Base-by-base conservation (phyloP, 2,113 vertebrate species). In the Larimichthys crocea region DNA sequence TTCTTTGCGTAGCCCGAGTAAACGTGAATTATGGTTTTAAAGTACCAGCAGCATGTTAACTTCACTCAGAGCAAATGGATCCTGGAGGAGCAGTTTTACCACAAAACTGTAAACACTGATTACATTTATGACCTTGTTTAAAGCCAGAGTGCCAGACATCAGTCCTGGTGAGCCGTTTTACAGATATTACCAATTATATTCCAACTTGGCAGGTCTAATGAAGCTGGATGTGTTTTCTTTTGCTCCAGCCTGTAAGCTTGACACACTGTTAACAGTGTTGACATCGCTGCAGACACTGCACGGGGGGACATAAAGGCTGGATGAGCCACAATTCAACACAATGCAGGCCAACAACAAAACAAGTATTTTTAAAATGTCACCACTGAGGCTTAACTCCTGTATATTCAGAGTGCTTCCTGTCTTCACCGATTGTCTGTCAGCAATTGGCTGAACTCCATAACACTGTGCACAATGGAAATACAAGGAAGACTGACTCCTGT, bases 51-150 rank as follows among this genome's bases (percentile, higher is more conserved):
- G 77, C 84, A 80, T 70, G 87, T 82, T 91, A 73, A 89, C 77
- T 86, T 82, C 71, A 76, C 80, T 87, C 76, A 68, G 66, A 35
- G 83, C 60, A 85, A 90, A 91, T 89, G 79, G 80, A 88, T 88
- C 90, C 89, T 87, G 29, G 59, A 92, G 86, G 91, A 87, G 78
- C 78, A 64, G 57, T 92, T 91, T 83, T 48, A 69, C 63, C 82
- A 74, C 70, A 70, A 86, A 92, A 85, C 85, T 77, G 62, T 89
- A 89, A 91, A 80, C 85, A 80, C 86, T 80, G 84, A 93, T 91
- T 86, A 90, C 84, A 64, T 91, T 84, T 90, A 88, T 63, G 87
- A 81, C 48, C 76, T 67, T 0, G 10, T 81, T 86, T 84, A 63
- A 86, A 86, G 82, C 42, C 62, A 11, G 65, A 81, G 24, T 10